Evolutionary conservation across 2,888 invertebrate species (phyloP), one percentile per base, ranked within the genome.

Genomic region (Leptarthrus brevirostris): DNA sequence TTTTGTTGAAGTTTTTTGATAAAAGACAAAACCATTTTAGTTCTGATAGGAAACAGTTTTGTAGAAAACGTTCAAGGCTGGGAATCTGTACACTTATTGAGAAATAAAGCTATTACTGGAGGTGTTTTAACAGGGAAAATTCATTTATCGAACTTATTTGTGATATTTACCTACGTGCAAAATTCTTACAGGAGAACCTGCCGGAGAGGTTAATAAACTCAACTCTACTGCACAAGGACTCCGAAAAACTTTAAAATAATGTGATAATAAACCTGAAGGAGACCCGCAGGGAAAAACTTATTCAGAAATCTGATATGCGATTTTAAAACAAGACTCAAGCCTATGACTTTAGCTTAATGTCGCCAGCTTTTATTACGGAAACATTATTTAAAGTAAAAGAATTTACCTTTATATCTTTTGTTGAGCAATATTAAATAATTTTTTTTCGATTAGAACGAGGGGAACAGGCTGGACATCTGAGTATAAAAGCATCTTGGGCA

Each of bases 211-310:
- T 84, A 1, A 83, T 84, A 54, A 86, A 86, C 75, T 81, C 83
- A 14, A 82, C 83, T 40, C 85, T 91, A 76, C 84, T 84, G 72
- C 87, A 83, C 81, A 87, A 80, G 81, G 86, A 81, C 81, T 87
- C 79, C 73, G 84, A 76, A 79, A 82, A 78, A 79, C 86, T 81
- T 83, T 84, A 83, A 5, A 49, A 74, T 0, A 70, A 76, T 6
- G 56, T 83, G 24, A 80, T 82, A 18, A 71, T 76, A 1, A 81
- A 85, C 58, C 86, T 91, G 78, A 85, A 87, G 18, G 84, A 86
- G 58, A 90, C 89, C 86, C 86, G 89, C 76, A 82, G 87, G 12
- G 88, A 89, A 79, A 88, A 56, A 83, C 91, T 1, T 91, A 90
- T 80, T 88, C 90, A 74, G 80, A 90, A 87, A 88, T 91, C 80